Base-by-base conservation (phyloP, 2,797 vertebrate species). In the Rhinatrema bivittatum region DNA sequence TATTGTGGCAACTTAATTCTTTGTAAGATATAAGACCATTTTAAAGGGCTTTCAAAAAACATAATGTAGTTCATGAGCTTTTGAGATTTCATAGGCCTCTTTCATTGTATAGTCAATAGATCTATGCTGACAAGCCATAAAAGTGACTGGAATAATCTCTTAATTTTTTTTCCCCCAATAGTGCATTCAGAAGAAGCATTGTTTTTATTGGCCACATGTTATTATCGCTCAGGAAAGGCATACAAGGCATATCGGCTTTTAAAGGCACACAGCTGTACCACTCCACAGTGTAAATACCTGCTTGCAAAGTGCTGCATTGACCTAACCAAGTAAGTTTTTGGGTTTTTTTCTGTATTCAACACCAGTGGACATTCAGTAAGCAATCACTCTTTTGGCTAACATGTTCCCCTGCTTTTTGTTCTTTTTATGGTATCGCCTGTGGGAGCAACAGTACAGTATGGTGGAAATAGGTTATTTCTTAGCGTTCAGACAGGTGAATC, bases 271-370 rank as follows among this genome's bases (percentile, higher is more conserved):
- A 97, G 91, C 76, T 97, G 91, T 68, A 91, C 91, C 47, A 94
- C 91, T 4, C 91, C 94, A 0, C 94, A 97, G 32, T 95, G 95
- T 72, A 94, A 93, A 86, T 97, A 93, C 75, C 88, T 98, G 73
- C 74, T 98, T 61, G 94, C 94, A 53, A 97, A 97, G 56, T 98
- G 95, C 84, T 98, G 95, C 42, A 87, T 97, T 36, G 94, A 98
- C 57, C 89, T 98, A 60, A 93, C 87, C 93, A 98, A 94, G 94
- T 98, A 84, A 87, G 86, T 77, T 36, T 56, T 51, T 20, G 27
- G 34, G 24, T 47, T 25, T 33, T n/a, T n/a, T n/a, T n/a, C n/a
- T n/a, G n/a, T n/a, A n/a, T n/a, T n/a, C n/a, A n/a, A n/a, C n/a
- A n/a, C n/a, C n/a, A n/a, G n/a, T n/a, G n/a, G n/a, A n/a, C n/a